Evolutionary conservation across 2,888 invertebrate genomes (phyloP).

Genomic region (Ariolimax columbianus): DNA sequence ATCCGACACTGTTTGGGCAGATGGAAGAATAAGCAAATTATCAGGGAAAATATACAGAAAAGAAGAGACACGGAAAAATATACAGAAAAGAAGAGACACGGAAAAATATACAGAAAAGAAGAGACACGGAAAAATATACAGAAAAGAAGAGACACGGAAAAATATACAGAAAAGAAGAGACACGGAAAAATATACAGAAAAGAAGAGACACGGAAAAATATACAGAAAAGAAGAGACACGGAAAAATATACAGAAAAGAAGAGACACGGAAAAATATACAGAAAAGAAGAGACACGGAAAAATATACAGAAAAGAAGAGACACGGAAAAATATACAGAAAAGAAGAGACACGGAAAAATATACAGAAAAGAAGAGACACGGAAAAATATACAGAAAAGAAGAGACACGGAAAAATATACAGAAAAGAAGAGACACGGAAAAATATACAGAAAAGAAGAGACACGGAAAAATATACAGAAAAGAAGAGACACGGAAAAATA

Average conservation of each 20-base stretch:
- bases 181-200: background rate
- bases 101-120: background rate
- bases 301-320: background rate
- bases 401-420: too few relatives aligned
- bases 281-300: background rate
- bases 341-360: background rate
- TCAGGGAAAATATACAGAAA: background rate
- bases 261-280: background rate
- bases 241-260: background rate
- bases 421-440: too few relatives aligned
- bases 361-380: background rate
- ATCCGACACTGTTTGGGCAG: too few relatives aligned
- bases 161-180: background rate
- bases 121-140: background rate
- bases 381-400: too few relatives aligned
- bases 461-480: too few relatives aligned
- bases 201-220: background rate
- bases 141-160: background rate
- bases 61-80: background rate
- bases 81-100: background rate
- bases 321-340: background rate
- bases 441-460: too few relatives aligned
- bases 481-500: too few relatives aligned
- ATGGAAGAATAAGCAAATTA: background rate
- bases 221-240: background rate